Conservation (phyloP, 2,113 vertebrate genomes). For the Stegastes partitus region DNA sequence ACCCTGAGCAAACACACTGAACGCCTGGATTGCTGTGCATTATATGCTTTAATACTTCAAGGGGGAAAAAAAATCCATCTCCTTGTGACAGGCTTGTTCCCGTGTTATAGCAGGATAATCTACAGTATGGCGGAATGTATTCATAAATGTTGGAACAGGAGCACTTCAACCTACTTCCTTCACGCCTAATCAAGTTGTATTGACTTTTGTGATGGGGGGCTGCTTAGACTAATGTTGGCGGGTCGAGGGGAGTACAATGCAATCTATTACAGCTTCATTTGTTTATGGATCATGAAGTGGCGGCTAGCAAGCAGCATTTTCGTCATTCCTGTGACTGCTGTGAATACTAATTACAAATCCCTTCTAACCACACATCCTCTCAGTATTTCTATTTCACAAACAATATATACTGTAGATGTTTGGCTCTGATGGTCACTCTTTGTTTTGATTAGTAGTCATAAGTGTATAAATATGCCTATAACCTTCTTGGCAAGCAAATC, state of each 20-base stretch:
- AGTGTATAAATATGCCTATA: conserved; percentile 80
- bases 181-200: conserved; percentile 46
- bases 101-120: conserved; percentile 38
- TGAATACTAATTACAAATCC: conserved; percentile 41
- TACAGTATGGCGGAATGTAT: conserved; percentile 53
- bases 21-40: conserved; percentile 67
- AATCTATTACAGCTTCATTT: conserved; percentile 28
- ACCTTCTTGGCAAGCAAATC: conserved; percentile 71
- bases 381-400: conserved; percentile 74
- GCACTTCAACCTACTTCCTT: conserved; percentile 46
- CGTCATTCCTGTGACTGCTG: conserved; percentile 39
- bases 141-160: conserved; percentile 52
- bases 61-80: conserved; percentile 47
- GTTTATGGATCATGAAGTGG: conserved; percentile 44
- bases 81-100: conserved; percentile 39
- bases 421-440: conserved; percentile 51
- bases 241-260: conserved; percentile 6
- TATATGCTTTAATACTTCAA: conserved; percentile 55
- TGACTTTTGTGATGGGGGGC: conserved; percentile 57
- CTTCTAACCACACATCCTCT: background rate
- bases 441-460: conserved; percentile 74
- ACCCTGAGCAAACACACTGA: conserved; percentile 76
- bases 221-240: conserved; percentile 21
- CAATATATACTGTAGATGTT: conserved; percentile 71
- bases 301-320: conserved; percentile 19